These are phyloP conservation scores for Pungitius pungitius DNA, from an alignment of 2,113 vertebrate genomes.

Conservation along the genomic window DNA sequence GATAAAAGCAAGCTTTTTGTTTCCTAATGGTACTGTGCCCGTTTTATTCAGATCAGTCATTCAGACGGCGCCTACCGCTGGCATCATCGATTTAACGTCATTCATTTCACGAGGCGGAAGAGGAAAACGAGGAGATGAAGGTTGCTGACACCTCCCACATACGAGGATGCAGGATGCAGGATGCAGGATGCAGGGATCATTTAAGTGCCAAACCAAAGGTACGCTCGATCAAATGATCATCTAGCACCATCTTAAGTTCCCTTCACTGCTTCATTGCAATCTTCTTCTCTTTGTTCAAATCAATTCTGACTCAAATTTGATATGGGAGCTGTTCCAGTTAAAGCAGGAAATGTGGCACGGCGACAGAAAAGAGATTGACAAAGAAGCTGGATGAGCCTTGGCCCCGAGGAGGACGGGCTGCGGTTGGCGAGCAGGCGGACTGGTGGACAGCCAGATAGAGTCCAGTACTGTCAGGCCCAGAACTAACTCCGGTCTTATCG, in stretches of 20 bases:
- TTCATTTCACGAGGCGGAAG: slow-evolving; percentile 65
- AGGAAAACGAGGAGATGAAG: slow-evolving; percentile 29
- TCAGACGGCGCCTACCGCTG: slow-evolving; percentile 45
- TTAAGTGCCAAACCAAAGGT: slow-evolving; percentile 22
- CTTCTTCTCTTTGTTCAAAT: slow-evolving; percentile 10
- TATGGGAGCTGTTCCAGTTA: slow-evolving; percentile 16
- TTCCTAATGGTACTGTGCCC: slow-evolving; percentile 75
- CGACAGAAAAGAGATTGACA: slow-evolving; percentile 38
- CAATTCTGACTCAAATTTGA: background rate
- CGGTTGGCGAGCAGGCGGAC: slow-evolving; percentile 15
- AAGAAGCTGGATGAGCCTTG: slow-evolving; percentile 20
- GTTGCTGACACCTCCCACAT: slow-evolving; percentile 47
- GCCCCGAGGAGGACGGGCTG: background rate
- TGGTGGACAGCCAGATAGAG: slow-evolving; percentile 44
- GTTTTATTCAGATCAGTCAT: slow-evolving; percentile 76
- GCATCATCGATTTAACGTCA: slow-evolving; percentile 69
- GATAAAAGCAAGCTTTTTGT: slow-evolving; percentile 79
- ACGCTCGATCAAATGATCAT: slow-evolving; percentile 9
- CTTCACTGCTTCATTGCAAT: slow-evolving; percentile 8
- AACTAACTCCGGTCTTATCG: slow-evolving; percentile 71
- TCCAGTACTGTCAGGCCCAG: slow-evolving; percentile 40
- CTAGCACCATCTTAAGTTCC: background rate
- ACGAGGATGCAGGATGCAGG: slow-evolving; percentile 15
- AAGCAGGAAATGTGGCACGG: too few relatives aligned
- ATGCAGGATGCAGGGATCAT: slow-evolving; percentile 19